Conservation (phyloP, 2,888 invertebrate genomes). For the Sphecodes monilicornis region DNA sequence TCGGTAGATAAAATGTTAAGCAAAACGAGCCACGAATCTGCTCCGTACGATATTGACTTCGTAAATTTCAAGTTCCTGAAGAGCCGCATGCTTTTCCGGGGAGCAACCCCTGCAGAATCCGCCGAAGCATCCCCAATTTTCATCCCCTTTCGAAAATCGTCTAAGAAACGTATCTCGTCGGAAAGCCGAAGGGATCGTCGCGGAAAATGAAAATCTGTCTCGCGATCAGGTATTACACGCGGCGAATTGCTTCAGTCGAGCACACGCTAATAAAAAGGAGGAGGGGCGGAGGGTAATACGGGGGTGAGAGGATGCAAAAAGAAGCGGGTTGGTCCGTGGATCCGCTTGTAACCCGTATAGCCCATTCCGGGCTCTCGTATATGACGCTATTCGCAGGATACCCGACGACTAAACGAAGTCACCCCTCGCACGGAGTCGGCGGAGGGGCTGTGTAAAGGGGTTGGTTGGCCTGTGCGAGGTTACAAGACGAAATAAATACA, state of each 20-base stretch:
- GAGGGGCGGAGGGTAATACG: not conserved
- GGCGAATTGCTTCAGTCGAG: conserved; percentile 78
- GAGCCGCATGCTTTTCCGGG: not conserved
- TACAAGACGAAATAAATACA: conserved; percentile 84
- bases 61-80: not conserved
- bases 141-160: not conserved
- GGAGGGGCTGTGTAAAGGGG: conserved; percentile 49
- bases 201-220: conserved; percentile 52
- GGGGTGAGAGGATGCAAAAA: conserved; percentile 29
- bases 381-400: conserved; percentile 71
- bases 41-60: not conserved
- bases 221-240: conserved; percentile 76
- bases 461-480: conserved; percentile 69
- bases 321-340: conserved; percentile 63
- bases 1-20: no score
- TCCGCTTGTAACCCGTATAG: conserved; percentile 78
- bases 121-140: not conserved
- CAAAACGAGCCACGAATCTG: not conserved
- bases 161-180: not conserved
- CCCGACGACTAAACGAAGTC: conserved; percentile 70
- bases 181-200: conserved; percentile 30
- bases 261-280: conserved; percentile 38
- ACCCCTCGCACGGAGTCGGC: conserved; percentile 38
- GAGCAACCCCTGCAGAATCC: not conserved
- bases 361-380: conserved; percentile 75